phyloP scores from a whole-genome alignment of 2,113 vertebrate genomes.

The Odontophorus gujanensis region DNA sequence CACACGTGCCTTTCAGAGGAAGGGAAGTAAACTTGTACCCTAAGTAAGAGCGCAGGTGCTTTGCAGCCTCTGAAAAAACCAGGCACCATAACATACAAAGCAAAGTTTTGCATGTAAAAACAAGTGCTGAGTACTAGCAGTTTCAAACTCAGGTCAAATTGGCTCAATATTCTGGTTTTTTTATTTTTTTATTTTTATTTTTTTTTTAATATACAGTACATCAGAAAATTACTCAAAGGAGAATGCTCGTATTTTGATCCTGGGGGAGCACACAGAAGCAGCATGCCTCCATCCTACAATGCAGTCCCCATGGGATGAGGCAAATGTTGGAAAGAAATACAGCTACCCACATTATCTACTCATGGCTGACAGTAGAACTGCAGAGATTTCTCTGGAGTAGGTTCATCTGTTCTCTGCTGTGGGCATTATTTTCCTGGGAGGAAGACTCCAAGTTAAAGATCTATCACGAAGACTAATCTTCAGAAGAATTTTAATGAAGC shows the following conservation, averaged over 20 bases:
- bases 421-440: neutral
- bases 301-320: neutral
- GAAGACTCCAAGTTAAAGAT: slow-evolving; percentile 11
- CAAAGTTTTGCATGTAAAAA: neutral
- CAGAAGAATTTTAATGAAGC: slow-evolving; percentile 52
- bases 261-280: neutral
- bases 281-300: neutral
- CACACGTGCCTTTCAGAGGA: neutral
- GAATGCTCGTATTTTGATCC: neutral
- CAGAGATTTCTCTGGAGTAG: neutral
- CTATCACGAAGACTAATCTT: slow-evolving; percentile 10
- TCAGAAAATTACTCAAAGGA: neutral
- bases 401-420: neutral
- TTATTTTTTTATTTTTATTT: no score
- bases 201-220: no score
- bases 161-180: neutral
- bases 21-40: neutral
- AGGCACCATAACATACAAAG: neutral
- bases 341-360: neutral
- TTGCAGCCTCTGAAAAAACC: neutral
- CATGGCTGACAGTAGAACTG: neutral
- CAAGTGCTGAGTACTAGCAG: neutral
- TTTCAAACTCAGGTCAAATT: neutral
- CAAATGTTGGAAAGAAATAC: neutral
- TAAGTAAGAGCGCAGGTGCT: neutral